Evolutionary conservation across 2,888 invertebrate genomes (phyloP).

Genomic region (Tiliacea aurago): DNA sequence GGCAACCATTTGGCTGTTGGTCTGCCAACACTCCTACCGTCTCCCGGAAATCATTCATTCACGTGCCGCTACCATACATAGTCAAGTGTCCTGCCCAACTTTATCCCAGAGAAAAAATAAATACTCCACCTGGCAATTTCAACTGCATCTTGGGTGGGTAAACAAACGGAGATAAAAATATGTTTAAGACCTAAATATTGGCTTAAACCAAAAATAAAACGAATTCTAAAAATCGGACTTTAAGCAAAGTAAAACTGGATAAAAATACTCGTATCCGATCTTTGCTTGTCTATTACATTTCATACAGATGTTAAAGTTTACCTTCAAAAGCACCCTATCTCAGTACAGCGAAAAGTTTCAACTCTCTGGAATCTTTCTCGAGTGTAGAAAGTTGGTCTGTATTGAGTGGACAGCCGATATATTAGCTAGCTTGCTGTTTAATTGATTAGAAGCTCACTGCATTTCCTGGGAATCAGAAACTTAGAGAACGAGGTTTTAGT

Average conservation of each 20-base stretch:
- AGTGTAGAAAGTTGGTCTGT: conserved; percentile 25
- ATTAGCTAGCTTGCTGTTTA: conserved; percentile 26
- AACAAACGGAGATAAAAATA: neutral
- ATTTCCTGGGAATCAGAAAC: conserved; percentile 4
- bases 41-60: no score
- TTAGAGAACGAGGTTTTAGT: neutral
- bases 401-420: conserved; percentile 10
- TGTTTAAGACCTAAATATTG: no score
- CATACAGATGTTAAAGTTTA: conserved; percentile 63
- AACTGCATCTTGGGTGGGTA: neutral
- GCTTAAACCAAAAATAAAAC: no score
- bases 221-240: neutral
- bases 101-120: no score
- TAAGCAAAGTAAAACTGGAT: conserved; percentile 29
- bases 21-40: no score
- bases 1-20: no score
- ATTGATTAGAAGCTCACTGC: conserved; percentile 21
- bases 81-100: no score
- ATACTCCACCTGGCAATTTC: neutral
- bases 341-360: conserved; percentile 49
- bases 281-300: conserved; percentile 51
- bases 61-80: no score
- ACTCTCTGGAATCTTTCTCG: conserved; percentile 39
- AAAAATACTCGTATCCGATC: conserved; percentile 39
- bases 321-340: conserved; percentile 27